Conservation (phyloP, 2,113 vertebrate species). For the Pelvicachromis taeniatus region DNA sequence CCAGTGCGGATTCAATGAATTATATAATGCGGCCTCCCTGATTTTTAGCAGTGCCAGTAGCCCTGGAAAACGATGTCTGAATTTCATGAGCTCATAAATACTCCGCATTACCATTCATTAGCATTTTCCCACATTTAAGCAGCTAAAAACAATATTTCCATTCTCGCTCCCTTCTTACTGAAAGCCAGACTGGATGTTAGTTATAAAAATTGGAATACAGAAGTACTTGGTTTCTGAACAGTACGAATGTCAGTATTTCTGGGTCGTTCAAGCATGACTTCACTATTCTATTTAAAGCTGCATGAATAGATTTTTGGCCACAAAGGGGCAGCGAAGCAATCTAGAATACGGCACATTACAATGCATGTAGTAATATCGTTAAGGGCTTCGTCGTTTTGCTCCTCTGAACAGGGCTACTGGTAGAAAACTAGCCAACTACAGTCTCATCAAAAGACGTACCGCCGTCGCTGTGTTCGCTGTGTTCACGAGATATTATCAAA, state of each 20-base stretch:
- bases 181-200: background rate
- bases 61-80: slow-evolving; percentile 15
- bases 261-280: background rate
- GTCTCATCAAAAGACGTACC: background rate
- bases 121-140: slow-evolving; percentile 24
- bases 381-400: background rate
- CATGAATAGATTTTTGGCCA: background rate
- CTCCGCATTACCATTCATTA: slow-evolving; percentile 55
- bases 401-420: background rate
- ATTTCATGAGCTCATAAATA: slow-evolving; percentile 61
- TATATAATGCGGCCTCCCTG: background rate
- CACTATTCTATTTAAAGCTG: background rate
- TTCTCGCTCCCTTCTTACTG: background rate
- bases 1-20: slow-evolving; percentile 31
- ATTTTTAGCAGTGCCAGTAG: slow-evolving; percentile 1
- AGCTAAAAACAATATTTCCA: background rate
- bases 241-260: background rate
- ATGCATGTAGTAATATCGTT: background rate
- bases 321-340: background rate
- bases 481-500: background rate
- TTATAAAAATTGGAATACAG: background rate
- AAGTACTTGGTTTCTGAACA: background rate
- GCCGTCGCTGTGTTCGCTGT: too few species aligned
- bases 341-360: background rate
- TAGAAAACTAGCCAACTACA: background rate